Evolutionary conservation across 2,797 vertebrate species (phyloP).

Genomic region (Cossypha caffra): DNA sequence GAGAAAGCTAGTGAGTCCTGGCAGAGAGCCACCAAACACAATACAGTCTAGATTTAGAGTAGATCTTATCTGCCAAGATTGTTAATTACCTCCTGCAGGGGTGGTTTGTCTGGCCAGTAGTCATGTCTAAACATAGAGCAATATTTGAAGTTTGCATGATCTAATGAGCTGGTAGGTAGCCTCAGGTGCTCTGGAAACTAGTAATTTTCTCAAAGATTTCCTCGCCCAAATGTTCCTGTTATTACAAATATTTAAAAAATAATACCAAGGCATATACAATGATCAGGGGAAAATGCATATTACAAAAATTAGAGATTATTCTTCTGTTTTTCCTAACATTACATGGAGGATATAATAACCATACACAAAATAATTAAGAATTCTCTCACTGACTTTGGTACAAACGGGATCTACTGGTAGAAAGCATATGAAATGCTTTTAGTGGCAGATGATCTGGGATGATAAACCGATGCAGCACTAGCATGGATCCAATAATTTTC

Average conservation of each 20-base stretch:
- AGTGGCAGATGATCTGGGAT: neutral
- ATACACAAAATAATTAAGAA: neutral
- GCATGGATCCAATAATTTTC: neutral
- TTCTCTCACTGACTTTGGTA: neutral
- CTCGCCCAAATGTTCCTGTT: neutral
- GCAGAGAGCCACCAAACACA: conserved; percentile 8
- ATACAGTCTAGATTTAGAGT: neutral
- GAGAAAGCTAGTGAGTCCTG: neutral
- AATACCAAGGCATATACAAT: neutral
- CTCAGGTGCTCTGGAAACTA: neutral
- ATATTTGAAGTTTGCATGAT: neutral
- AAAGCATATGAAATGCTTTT: neutral
- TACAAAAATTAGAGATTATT: neutral
- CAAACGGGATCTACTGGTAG: neutral
- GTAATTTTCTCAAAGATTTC: neutral
- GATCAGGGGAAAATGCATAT: neutral
- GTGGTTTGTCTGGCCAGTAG: neutral
- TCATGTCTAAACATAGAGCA: neutral
- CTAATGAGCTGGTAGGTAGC: neutral
- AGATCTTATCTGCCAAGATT: neutral
- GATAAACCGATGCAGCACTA: neutral
- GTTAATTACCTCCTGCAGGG: neutral
- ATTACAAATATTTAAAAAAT: neutral
- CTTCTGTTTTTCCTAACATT: neutral
- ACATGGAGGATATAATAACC: neutral